Percentiles rank a stretch among this genome's conserved stretches.
Conservation (phyloP, 2,888 invertebrate species). For the Agrilus cyanescens region DNA sequence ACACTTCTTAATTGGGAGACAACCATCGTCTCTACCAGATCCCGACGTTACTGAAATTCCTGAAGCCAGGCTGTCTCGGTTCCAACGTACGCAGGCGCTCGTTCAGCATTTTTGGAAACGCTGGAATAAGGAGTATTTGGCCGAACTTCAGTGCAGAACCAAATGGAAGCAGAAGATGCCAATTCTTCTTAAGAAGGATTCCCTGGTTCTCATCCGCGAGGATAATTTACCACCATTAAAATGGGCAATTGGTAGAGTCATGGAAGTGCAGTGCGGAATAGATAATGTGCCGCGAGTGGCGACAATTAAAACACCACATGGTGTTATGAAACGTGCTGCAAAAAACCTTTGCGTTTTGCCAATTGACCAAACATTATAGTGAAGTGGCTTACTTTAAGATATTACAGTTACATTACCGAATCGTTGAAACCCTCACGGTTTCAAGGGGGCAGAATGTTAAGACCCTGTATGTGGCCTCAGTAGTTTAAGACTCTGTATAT, state of each 20-base stretch:
- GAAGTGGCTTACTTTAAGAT: too few relatives aligned
- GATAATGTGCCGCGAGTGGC: constrained; percentile 21
- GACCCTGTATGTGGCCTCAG: too few relatives aligned
- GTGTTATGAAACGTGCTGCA: constrained; percentile 14
- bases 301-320: constrained; percentile 18
- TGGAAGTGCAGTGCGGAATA: constrained; percentile 18
- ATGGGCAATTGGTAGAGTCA: constrained; percentile 21
- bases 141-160: constrained; percentile 14
- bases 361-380: constrained; percentile 2
- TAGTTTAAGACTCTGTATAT: too few relatives aligned
- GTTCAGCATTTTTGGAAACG: constrained; percentile 16
- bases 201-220: constrained; percentile 23
- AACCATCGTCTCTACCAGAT: constrained; percentile 18
- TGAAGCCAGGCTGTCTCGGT: constrained; percentile 13
- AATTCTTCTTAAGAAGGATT: constrained; percentile 15
- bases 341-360: constrained; percentile 18
- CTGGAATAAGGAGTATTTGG: constrained; percentile 19
- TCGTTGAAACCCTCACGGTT: too few relatives aligned
- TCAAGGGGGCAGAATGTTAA: too few relatives aligned
- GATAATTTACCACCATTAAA: constrained; percentile 19
- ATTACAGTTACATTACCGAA: too few relatives aligned
- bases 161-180: constrained; percentile 13
- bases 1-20: constrained; percentile 23
- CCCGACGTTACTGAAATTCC: constrained; percentile 13
- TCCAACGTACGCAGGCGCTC: constrained; percentile 15